Percentiles rank a stretch among this genome's conserved stretches.
phyloP scores from a whole-genome alignment of 2,113 vertebrate species.

The Malurus melanocephalus region DNA sequence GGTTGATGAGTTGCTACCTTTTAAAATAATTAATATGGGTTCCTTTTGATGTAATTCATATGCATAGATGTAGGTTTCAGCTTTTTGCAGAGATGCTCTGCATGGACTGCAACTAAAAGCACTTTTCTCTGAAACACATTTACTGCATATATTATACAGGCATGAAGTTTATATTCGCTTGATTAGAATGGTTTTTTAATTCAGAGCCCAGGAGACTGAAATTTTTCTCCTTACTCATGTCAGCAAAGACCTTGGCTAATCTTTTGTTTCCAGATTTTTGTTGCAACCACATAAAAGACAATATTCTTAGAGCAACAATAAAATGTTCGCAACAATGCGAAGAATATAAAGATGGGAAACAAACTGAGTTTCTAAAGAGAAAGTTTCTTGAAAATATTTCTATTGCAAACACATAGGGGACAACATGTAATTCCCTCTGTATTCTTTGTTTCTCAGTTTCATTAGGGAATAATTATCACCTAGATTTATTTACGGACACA shows the following conservation, averaged over 20 bases:
- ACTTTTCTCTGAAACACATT: background rate
- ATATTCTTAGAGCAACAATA: background rate
- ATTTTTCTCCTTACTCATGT: background rate
- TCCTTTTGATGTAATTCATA: background rate
- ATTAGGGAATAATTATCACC: background rate
- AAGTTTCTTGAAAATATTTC: background rate
- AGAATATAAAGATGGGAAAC: background rate
- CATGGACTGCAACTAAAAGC: background rate
- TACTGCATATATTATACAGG: background rate
- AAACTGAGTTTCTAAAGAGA: background rate
- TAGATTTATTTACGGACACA: background rate
- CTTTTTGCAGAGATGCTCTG: background rate
- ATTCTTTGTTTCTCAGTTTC: background rate
- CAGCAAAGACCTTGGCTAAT: background rate
- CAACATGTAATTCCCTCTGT: background rate
- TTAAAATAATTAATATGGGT: background rate
- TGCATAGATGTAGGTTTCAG: background rate
- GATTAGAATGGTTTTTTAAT: background rate
- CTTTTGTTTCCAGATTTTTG: background rate
- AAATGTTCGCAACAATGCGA: background rate
- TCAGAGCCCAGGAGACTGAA: background rate
- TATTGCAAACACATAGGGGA: background rate
- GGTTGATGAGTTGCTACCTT: background rate
- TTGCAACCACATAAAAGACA: background rate
- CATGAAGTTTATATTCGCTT: background rate